A percentile compares a stretch with the other conserved stretches of the same genome.
phyloP scores from a whole-genome alignment of 2,113 vertebrate genomes.

The Atherinomorus stipes region DNA sequence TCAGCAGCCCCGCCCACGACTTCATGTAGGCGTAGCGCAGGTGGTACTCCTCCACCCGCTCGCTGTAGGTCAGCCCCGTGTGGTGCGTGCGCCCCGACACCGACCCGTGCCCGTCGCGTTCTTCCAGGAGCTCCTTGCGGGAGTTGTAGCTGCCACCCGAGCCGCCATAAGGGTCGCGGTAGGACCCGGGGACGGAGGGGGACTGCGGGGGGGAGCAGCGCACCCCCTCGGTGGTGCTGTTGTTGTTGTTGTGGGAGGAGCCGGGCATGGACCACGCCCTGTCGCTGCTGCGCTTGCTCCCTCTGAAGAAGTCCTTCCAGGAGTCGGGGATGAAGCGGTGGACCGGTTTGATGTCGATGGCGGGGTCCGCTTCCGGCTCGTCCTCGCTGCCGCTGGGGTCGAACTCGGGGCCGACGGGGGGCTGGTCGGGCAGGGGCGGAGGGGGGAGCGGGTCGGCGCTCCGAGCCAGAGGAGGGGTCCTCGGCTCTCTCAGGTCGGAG shows the following conservation, averaged over 20 bases:
- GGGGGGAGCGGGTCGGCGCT: constrained; percentile 87
- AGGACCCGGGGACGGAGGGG: constrained; percentile 79
- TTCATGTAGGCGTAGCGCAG: constrained; percentile 94
- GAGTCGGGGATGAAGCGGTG: constrained; percentile 95
- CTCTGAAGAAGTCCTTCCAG: constrained; percentile 95
- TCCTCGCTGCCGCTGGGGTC: constrained; percentile 79
- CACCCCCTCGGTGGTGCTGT: constrained; percentile 82
- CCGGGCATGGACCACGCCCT: constrained; percentile 77
- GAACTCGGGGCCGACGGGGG: constrained; percentile 86
- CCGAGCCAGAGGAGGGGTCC: constrained; percentile 67
- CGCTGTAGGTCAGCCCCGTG: constrained; percentile 86
- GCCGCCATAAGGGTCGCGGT: constrained; percentile 82
- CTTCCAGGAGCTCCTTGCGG: constrained; percentile 84
- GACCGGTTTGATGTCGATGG: constrained; percentile 90
- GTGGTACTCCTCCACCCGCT: constrained; percentile 89
- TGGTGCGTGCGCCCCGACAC: constrained; percentile 79
- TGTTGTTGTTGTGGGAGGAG: constrained; percentile 79
- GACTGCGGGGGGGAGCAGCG: constrained; percentile 91
- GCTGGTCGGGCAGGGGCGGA: constrained; percentile 89
- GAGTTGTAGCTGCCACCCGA: constrained; percentile 85
- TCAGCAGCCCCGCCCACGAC: constrained; percentile 95
- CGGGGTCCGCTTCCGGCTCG: constrained; percentile 61
- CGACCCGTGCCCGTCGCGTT: constrained; percentile 71
- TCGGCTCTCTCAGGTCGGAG: constrained; percentile 67
- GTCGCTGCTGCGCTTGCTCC: constrained; percentile 71